Evolutionary conservation across 2,888 invertebrate genomes (phyloP).

Genomic region (Tenthredo mesomela): DNA sequence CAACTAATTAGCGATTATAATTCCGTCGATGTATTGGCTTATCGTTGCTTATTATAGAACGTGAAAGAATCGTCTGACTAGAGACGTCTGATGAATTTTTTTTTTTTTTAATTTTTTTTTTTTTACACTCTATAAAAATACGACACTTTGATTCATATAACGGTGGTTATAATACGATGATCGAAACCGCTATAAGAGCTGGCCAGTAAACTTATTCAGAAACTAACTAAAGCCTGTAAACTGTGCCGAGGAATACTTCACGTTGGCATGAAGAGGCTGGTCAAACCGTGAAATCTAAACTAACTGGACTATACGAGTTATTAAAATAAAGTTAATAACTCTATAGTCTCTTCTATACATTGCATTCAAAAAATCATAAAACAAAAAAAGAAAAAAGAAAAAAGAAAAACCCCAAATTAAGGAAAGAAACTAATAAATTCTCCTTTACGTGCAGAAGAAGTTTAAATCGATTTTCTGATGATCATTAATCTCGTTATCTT

Average conservation of each 20-base stretch:
- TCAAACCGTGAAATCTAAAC: slow-evolving; percentile 24
- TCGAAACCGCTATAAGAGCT: background rate
- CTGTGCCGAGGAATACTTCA: background rate
- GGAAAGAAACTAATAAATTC: background rate
- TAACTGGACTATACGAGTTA: slow-evolving; percentile 13
- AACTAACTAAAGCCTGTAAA: background rate
- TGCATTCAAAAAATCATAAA: background rate
- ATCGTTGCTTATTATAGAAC: background rate
- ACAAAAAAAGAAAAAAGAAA: no score
- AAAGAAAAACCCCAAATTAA: no score
- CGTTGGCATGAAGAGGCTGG: slow-evolving; percentile 17
- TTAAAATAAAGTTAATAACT: background rate
- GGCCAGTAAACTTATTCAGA: background rate
- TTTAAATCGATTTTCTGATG: background rate
- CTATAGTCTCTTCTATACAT: background rate
- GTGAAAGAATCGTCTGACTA: background rate
- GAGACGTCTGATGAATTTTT: background rate
- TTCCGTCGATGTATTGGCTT: background rate
- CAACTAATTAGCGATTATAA: background rate
- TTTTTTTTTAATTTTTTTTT: no score
- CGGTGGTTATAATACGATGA: slow-evolving; percentile 18
- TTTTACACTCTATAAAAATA: background rate
- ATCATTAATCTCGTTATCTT: background rate
- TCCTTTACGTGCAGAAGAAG: no score
- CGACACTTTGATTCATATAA: background rate